Conservation (phyloP, 2,797 vertebrate genomes). For the Cirrhinus mrigala region DNA sequence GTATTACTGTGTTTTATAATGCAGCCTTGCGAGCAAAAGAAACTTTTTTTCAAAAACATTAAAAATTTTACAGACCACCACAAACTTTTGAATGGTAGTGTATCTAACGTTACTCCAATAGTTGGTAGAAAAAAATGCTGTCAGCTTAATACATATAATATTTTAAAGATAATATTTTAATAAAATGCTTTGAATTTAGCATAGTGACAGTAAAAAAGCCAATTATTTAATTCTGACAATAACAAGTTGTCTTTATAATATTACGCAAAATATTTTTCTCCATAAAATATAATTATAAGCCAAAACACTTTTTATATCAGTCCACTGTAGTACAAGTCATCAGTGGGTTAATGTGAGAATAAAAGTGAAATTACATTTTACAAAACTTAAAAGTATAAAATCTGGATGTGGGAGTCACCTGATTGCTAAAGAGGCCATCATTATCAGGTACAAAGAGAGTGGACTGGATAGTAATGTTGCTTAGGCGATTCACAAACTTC, state of each 20-base stretch:
- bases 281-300: neutral
- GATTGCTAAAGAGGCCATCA: conserved; percentile 79
- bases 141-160: neutral
- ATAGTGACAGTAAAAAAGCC: neutral
- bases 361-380: neutral
- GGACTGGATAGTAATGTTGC: conserved; percentile 75
- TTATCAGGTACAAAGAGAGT: conserved; percentile 92
- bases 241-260: neutral
- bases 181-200: neutral
- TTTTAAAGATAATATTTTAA: neutral
- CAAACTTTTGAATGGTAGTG: neutral
- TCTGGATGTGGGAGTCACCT: conserved; percentile 75
- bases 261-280: neutral
- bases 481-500: conserved; percentile 81
- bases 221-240: neutral
- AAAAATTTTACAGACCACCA: neutral
- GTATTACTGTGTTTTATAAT: neutral
- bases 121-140: neutral
- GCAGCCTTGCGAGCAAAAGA: neutral
- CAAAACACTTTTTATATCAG: neutral
- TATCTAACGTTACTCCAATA: neutral
- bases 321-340: neutral
- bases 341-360: neutral
- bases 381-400: neutral
- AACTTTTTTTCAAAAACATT: neutral